Base-by-base conservation (phyloP, 23 tunicate genomes). In the Styela plicata region DNA sequence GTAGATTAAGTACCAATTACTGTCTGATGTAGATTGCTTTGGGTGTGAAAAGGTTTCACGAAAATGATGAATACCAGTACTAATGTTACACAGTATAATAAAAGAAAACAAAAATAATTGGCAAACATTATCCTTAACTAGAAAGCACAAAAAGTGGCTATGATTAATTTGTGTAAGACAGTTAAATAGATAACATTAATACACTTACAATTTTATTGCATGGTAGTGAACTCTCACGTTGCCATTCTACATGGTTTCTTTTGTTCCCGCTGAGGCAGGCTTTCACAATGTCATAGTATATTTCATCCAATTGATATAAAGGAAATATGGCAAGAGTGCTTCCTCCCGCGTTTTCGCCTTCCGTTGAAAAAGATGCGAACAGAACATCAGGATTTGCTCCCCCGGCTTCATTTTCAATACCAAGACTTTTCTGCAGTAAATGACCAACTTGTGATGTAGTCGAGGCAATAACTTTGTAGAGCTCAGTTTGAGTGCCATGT, bases 301-400 rank as follows among this genome's bases (percentile, higher is more conserved):
- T 30, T 26, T 70, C n/a, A 34, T 91, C 97, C 24, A 91, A 69
- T 36, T 83, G 78, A 36, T 74, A 29, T 34, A 91, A 62, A 22
- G 97, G 87, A 52, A 82, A 91, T 82, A 91, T 70, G 10, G 87
- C 89, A 22, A 91, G 85, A 26, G 89, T 89, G 53, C 97, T 86
- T 13, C 90, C 85, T 0, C 83, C 79, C 25, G 24, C 65, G 0
- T 63, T 33, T 28, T 82, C 65, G 5, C 68, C 71, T 29, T 73
- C 73, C 34, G 81, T 76, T 17, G 67, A 73, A 68, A 91, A 91
- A 16, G 97, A 91, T 7, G 83, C 80, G 33, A 91, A 85, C 21
- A 91, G 69, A 63, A 86, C 97, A 69, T 86, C 86, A 44, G 81
- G 81, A 76, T 76, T 76, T 2, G 27, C 65, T 20, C 63, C 26